Percentiles rank a stretch among this genome's conserved stretches.
These are phyloP conservation scores for Limenitis camilla DNA, from an alignment of 2,888 invertebrate genomes.

Conservation along the genomic window DNA sequence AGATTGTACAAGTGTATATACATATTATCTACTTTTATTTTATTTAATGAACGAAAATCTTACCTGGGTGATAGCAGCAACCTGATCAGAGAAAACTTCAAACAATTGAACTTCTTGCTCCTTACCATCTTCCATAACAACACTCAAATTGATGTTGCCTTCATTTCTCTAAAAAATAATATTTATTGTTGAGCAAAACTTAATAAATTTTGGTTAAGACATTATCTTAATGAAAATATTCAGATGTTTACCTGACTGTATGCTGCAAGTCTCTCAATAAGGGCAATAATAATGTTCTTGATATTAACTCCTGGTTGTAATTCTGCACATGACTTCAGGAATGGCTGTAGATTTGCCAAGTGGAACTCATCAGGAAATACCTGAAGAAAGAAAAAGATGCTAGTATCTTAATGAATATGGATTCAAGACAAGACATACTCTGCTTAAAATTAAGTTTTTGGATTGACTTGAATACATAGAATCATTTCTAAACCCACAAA, in stretches of 20 bases:
- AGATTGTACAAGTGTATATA: too few species aligned
- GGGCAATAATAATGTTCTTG: constrained; percentile 96
- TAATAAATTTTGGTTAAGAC: too few species aligned
- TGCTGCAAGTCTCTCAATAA: constrained; percentile 92
- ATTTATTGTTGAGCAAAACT: not conserved
- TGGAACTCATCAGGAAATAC: constrained; percentile 99
- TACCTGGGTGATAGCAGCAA: constrained; percentile 94
- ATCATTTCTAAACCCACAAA: too few species aligned
- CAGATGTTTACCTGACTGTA: constrained; percentile 83
- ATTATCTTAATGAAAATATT: too few species aligned
- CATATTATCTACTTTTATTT: not conserved
- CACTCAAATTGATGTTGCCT: constrained; percentile 67
- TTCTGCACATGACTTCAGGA: constrained; percentile 97
- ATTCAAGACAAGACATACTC: too few species aligned
- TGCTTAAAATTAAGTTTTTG: too few species aligned
- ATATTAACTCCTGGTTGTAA: constrained; percentile 96
- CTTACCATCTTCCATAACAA: constrained; percentile 70
- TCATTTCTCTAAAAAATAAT: constrained; percentile 51
- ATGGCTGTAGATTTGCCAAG: constrained; percentile 94
- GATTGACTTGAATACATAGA: too few species aligned
- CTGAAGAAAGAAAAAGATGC: constrained; percentile 39
- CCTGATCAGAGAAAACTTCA: constrained; percentile 98
- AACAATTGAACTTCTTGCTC: constrained; percentile 94
- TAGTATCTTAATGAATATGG: too few species aligned
- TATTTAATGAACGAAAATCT: not conserved